Conservation (phyloP, 2,113 vertebrate genomes). For the Chaetodon trifascialis region DNA sequence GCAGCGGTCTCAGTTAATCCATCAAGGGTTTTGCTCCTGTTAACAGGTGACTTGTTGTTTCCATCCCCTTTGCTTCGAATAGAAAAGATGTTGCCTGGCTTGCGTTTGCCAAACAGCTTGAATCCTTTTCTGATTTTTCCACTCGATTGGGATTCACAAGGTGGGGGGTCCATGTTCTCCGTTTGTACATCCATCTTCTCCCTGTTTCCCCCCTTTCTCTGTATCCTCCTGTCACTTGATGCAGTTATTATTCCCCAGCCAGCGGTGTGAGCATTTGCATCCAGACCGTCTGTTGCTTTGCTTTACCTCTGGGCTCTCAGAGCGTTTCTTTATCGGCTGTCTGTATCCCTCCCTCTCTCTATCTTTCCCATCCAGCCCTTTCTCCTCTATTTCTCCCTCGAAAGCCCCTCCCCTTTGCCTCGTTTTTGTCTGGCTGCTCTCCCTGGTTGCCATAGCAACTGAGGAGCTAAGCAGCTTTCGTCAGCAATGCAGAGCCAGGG, state of each 20-base stretch:
- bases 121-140: constrained; percentile 97
- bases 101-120: constrained; percentile 95
- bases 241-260: constrained; percentile 56
- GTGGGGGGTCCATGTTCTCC: constrained; percentile 88
- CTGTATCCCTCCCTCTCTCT: constrained; percentile 77
- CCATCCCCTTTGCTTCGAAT: constrained; percentile 90
- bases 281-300: constrained; percentile 35
- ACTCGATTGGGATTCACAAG: constrained; percentile 87
- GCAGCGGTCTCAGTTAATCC: constrained; percentile 87
- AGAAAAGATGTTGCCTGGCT: constrained; percentile 93
- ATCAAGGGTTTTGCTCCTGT: constrained; percentile 88
- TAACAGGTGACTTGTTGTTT: constrained; percentile 86
- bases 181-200: constrained; percentile 93
- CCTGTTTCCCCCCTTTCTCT: constrained; percentile 54
- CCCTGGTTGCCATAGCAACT: constrained; percentile 93
- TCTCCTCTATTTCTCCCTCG: constrained; percentile 87
- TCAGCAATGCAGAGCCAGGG: constrained; percentile 90
- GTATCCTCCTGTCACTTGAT: constrained; percentile 50
- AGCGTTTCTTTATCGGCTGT: constrained; percentile 84
- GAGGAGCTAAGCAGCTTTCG: constrained; percentile 90
- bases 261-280: constrained; percentile 54
- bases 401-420: constrained; percentile 87
- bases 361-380: constrained; percentile 84
- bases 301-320: constrained; percentile 54
- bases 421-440: constrained; percentile 87